Conservation (phyloP, 2,113 vertebrate species). For the Pelvicachromis taeniatus region DNA sequence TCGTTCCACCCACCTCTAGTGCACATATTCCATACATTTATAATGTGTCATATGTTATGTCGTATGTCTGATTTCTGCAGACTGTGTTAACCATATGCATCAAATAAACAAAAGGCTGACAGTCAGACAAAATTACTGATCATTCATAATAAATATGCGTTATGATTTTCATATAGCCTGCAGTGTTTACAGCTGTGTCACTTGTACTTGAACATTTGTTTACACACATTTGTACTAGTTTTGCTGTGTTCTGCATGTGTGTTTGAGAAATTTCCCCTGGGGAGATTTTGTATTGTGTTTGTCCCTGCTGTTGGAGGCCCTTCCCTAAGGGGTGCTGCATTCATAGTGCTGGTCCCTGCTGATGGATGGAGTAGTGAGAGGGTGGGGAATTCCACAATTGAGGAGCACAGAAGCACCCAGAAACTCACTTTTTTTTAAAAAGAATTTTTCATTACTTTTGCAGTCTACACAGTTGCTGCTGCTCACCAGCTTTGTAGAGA, state of each 20-base stretch:
- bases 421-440: background rate
- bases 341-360: background rate
- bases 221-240: background rate
- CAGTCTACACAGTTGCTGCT: background rate
- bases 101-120: background rate
- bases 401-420: background rate
- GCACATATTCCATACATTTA: background rate
- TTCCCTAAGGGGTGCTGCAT: background rate
- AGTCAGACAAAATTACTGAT: conserved; percentile 28
- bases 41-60: conserved; percentile 7
- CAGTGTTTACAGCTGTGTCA: background rate
- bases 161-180: background rate
- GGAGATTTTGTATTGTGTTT: conserved; percentile 22
- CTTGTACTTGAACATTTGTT: background rate
- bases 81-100: background rate
- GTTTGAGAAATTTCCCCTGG: background rate
- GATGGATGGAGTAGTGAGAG: conserved; percentile 20
- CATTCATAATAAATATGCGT: conserved; percentile 3
- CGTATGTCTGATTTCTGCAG: conserved; percentile 30
- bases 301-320: conserved; percentile 8
- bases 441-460: background rate
- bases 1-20: background rate
- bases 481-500: background rate
- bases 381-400: background rate
- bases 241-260: background rate